A percentile compares a stretch with the other conserved stretches of the same genome.
Evolutionary conservation across 2,888 invertebrate species (phyloP).

Genomic region (Apocheima hispidaria): DNA sequence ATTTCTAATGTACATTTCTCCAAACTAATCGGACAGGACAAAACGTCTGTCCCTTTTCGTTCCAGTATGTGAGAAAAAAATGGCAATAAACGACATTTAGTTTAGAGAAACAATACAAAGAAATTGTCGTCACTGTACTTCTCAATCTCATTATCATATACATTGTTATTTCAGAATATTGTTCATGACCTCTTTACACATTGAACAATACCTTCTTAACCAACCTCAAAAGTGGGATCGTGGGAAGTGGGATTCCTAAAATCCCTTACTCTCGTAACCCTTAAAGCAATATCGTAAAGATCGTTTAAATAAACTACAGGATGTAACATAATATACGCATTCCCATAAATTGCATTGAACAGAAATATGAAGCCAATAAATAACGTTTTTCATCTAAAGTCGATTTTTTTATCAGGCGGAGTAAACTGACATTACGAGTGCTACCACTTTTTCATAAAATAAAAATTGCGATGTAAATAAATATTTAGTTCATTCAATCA

Average conservation of each 20-base stretch:
- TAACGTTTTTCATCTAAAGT: too few relatives aligned
- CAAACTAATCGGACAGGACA: neutral
- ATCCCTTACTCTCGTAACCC: neutral
- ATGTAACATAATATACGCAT: neutral
- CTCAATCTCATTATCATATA: neutral
- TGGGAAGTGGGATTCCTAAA: neutral
- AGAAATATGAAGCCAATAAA: too few relatives aligned
- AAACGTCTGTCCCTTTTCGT: neutral
- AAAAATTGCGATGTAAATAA: too few relatives aligned
- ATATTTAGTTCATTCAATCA: too few relatives aligned
- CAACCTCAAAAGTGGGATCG: neutral
- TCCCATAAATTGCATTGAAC: neutral
- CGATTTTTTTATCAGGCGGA: too few relatives aligned
- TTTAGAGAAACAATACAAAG: neutral
- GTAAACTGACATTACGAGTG: too few relatives aligned
- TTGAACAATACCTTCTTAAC: neutral
- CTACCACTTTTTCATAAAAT: too few relatives aligned
- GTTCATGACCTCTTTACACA: neutral
- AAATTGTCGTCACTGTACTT: neutral
- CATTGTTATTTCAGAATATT: neutral
- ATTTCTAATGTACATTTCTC: neutral
- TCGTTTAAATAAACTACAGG: conserved; percentile 14
- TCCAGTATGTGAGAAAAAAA: neutral
- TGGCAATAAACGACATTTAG: neutral
- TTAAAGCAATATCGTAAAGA: conserved; percentile 3